Evolutionary conservation across 1,140 invertebrate species (phyloP).

Genomic region (Drosophila neocordata): DNA sequence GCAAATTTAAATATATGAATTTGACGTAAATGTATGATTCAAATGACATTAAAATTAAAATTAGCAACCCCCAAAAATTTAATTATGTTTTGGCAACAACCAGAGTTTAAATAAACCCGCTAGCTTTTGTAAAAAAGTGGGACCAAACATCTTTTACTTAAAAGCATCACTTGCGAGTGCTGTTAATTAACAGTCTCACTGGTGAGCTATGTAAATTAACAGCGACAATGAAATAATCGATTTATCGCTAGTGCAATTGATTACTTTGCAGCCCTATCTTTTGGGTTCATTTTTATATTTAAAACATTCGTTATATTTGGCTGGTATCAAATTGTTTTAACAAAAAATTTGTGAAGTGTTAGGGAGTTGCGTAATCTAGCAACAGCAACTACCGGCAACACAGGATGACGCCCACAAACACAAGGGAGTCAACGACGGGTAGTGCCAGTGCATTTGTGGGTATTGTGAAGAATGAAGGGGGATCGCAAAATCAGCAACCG

Average conservation of each 20-base stretch:
- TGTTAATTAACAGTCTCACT: too few relatives aligned
- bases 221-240: not conserved
- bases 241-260: not conserved
- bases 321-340: not conserved
- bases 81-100: too few relatives aligned
- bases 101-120: too few relatives aligned
- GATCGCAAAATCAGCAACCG: slow-evolving; percentile 6
- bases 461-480: slow-evolving; percentile 17
- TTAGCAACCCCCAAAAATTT: too few relatives aligned
- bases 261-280: not conserved
- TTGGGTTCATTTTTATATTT: not conserved
- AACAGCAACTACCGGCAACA: not conserved
- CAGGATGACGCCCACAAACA: not conserved
- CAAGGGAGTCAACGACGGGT: not conserved
- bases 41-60: too few relatives aligned
- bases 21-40: too few relatives aligned
- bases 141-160: too few relatives aligned
- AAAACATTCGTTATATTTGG: not conserved
- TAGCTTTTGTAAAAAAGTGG: too few relatives aligned
- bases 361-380: not conserved
- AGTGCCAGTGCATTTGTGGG: slow-evolving; percentile 7
- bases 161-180: too few relatives aligned
- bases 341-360: not conserved
- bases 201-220: too few relatives aligned
- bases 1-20: too few relatives aligned